Evolutionary conservation across 2,797 vertebrate genomes (phyloP).

Genomic region (Chiloscyllium punctatum): DNA sequence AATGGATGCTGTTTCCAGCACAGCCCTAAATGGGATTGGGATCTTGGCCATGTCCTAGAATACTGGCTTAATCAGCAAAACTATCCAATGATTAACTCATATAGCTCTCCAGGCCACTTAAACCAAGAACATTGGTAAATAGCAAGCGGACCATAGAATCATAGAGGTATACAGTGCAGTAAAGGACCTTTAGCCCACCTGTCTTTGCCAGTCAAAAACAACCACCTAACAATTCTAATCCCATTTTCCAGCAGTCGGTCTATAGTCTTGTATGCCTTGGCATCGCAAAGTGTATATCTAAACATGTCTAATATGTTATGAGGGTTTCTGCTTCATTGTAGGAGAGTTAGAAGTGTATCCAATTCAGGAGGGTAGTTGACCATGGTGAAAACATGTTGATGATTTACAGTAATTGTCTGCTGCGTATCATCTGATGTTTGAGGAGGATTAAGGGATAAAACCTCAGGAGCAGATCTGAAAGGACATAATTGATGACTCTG

Average conservation of each 20-base stretch:
- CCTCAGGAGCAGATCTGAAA: neutral
- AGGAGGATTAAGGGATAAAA: neutral
- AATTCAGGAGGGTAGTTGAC: neutral
- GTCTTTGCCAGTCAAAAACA: too few species aligned
- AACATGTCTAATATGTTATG: too few species aligned
- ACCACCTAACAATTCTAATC: too few species aligned
- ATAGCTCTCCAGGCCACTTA: neutral
- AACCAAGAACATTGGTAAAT: too few species aligned
- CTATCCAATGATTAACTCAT: neutral
- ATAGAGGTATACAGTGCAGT: too few species aligned
- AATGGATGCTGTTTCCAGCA: neutral
- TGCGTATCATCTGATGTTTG: too few species aligned
- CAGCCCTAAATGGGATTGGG: neutral
- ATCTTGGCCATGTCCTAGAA: neutral
- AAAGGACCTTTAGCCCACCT: too few species aligned
- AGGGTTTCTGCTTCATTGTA: too few species aligned
- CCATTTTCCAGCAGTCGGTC: too few species aligned
- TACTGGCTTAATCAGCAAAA: neutral
- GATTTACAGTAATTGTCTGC: neutral
- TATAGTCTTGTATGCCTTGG: too few species aligned
- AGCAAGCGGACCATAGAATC: too few species aligned
- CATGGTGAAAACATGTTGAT: neutral
- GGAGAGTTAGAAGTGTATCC: neutral
- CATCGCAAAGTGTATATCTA: too few species aligned
- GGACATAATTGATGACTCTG: neutral